Evolutionary conservation across 2,113 vertebrate species (phyloP).

Genomic region (Cyanistes caeruleus): DNA sequence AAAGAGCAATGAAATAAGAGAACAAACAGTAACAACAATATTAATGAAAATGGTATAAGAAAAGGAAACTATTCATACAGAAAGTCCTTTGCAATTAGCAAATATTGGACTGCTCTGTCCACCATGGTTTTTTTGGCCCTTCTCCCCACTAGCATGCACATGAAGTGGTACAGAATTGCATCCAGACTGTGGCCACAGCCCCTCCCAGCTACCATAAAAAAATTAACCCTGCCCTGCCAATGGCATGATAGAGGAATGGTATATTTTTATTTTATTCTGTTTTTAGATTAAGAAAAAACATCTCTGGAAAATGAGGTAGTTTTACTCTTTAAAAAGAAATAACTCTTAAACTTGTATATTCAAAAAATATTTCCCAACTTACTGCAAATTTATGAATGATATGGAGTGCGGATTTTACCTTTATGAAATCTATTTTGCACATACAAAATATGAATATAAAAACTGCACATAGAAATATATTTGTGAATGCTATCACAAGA

Average conservation of each 20-base stretch:
- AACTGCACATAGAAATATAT: neutral
- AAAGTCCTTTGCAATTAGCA: neutral
- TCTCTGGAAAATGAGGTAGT: neutral
- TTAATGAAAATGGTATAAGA: neutral
- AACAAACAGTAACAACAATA: neutral
- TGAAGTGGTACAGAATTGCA: neutral
- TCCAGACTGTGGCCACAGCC: too few relatives aligned
- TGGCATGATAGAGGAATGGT: neutral
- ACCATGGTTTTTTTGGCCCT: accelerated
- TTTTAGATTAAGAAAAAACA: neutral
- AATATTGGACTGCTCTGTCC: neutral
- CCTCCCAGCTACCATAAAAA: neutral
- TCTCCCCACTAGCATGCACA: neutral
- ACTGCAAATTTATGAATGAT: neutral
- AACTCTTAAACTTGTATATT: neutral
- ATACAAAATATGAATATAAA: neutral
- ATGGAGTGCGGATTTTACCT: neutral
- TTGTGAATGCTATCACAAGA: neutral
- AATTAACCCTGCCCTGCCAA: neutral
- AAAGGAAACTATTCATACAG: neutral
- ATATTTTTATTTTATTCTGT: neutral
- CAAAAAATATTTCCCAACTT: neutral
- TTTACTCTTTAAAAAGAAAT: neutral
- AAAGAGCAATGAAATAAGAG: neutral
- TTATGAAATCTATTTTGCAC: neutral